A percentile compares a stretch with the other conserved stretches of the same genome.
phyloP scores from a whole-genome alignment of 2,888 invertebrate species.

The Eilema sororculum region DNA sequence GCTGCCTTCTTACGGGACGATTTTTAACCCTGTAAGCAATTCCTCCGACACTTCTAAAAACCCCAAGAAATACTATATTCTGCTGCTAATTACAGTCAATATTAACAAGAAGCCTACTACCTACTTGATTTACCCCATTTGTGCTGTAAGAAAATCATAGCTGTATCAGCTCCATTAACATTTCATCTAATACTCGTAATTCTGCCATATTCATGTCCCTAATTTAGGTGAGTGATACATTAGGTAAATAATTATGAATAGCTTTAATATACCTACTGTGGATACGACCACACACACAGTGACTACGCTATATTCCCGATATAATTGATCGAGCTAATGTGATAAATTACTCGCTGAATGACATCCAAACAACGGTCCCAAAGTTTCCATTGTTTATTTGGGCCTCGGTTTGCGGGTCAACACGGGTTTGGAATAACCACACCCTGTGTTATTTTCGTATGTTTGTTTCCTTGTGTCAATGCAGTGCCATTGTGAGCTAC shows the following conservation, averaged over 20 bases:
- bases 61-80: background rate
- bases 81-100: background rate
- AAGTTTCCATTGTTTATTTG: constrained; percentile 27
- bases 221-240: background rate
- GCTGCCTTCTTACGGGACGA: background rate
- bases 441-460: constrained; percentile 15
- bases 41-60: background rate
- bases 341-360: constrained; percentile 17
- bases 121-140: background rate
- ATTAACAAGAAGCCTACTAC: background rate
- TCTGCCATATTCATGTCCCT: background rate
- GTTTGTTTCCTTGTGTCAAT: constrained; percentile 19
- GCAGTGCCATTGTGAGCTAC: background rate
- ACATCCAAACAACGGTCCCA: constrained; percentile 15
- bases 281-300: background rate
- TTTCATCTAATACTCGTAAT: too few relatives aligned
- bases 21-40: background rate
- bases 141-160: background rate
- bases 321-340: constrained; percentile 12
- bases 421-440: constrained; percentile 9
- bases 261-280: background rate
- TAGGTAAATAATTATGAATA: background rate
- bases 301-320: background rate
- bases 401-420: constrained; percentile 12
- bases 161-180: background rate